phyloP scores from a whole-genome alignment of 2,888 invertebrate genomes.

The Pammene fasciana region DNA sequence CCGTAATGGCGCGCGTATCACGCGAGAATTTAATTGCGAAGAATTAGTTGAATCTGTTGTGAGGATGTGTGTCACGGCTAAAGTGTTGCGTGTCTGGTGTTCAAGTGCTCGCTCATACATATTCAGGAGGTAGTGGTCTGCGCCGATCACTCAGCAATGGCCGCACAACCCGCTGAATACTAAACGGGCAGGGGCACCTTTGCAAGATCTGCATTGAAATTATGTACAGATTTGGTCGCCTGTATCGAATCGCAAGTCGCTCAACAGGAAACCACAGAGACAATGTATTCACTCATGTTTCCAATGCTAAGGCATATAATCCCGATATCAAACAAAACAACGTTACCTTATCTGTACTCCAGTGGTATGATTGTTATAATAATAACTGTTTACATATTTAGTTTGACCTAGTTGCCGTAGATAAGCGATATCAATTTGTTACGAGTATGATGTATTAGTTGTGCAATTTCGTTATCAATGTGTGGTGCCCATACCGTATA shows the following conservation, averaged over 20 bases:
- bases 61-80: slow-evolving; percentile 77
- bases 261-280: slow-evolving; percentile 51
- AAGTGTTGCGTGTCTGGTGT: slow-evolving; percentile 63
- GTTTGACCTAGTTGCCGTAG: slow-evolving; percentile 73
- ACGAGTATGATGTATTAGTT: slow-evolving; percentile 67
- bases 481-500: slow-evolving; percentile 54
- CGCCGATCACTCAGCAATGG: slow-evolving; percentile 69
- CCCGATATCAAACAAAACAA: slow-evolving; percentile 54
- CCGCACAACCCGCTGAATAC: slow-evolving; percentile 74
- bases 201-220: slow-evolving; percentile 74
- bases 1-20: slow-evolving; percentile 46
- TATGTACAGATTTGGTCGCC: slow-evolving; percentile 68
- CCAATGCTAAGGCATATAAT: slow-evolving; percentile 41
- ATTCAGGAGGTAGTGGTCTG: slow-evolving; percentile 69
- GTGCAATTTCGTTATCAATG: slow-evolving; percentile 68
- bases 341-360: slow-evolving; percentile 48
- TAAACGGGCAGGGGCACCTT: slow-evolving; percentile 58
- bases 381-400: slow-evolving; percentile 59
- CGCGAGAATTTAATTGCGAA: slow-evolving; percentile 50
- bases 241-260: slow-evolving; percentile 55
- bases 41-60: slow-evolving; percentile 58
- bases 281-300: slow-evolving; percentile 46
- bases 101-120: slow-evolving; percentile 70
- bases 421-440: slow-evolving; percentile 69
- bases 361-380: slow-evolving; percentile 30